phyloP scores from a whole-genome alignment of 2,113 vertebrate species.

The Oreochromis spilurus region DNA sequence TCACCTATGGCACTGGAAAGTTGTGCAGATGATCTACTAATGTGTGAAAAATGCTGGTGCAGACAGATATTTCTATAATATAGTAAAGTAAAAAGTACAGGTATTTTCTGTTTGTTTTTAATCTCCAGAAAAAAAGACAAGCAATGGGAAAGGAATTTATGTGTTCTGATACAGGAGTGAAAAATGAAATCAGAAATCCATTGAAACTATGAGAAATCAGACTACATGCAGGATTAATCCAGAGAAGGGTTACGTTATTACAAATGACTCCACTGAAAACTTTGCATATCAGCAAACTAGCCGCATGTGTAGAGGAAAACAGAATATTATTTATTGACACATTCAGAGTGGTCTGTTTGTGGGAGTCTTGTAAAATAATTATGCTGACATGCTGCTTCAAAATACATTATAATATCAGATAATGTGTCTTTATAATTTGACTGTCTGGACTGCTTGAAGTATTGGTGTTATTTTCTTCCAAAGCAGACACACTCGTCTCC shows the following conservation, averaged over 20 bases:
- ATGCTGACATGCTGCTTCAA: neutral
- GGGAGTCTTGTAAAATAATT: neutral
- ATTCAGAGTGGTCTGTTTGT: neutral
- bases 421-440: neutral
- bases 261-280: neutral
- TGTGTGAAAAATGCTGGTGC: neutral
- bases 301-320: accelerated
- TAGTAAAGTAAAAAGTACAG: neutral
- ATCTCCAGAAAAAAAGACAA: neutral
- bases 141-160: neutral
- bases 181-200: neutral
- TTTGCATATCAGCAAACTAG: neutral
- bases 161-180: neutral
- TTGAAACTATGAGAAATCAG: neutral
- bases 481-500: neutral
- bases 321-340: neutral
- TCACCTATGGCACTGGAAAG: neutral
- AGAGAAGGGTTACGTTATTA: neutral
- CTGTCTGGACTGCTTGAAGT: neutral
- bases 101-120: neutral
- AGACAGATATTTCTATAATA: neutral
- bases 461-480: neutral
- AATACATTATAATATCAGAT: neutral
- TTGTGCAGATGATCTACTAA: neutral
- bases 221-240: neutral